A percentile compares a stretch with the other conserved stretches of the same genome.
Conservation (phyloP, 2,888 invertebrate genomes). For the Liposcelis brunnea region DNA sequence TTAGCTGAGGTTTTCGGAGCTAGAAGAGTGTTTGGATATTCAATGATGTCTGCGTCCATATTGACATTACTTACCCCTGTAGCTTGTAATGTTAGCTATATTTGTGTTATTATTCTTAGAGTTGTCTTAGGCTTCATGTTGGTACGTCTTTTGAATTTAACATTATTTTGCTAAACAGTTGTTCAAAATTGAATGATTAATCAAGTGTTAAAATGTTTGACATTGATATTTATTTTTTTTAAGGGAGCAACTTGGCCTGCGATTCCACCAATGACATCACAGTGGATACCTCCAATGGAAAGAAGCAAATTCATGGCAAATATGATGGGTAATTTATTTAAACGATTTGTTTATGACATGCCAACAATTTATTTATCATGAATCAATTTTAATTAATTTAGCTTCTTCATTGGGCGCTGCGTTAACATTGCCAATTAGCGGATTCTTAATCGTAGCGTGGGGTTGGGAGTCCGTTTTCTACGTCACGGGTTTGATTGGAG, state of each 20-base stretch:
- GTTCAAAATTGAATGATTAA: neutral
- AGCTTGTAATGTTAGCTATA: constrained; percentile 45
- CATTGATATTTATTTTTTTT: constrained; percentile 23
- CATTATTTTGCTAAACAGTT: neutral
- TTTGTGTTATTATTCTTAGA: constrained; percentile 50
- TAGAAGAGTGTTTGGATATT: constrained; percentile 70
- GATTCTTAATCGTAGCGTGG: constrained; percentile 56
- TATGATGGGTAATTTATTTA: constrained; percentile 57
- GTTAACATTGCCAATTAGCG: constrained; percentile 73
- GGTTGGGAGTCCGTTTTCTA: constrained; percentile 89
- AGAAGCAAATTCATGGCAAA: constrained; percentile 84
- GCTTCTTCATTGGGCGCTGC: constrained; percentile 86
- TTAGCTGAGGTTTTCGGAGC: constrained; percentile 71
- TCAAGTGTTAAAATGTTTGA: neutral
- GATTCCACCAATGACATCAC: constrained; percentile 80
- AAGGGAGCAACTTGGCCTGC: constrained; percentile 84
- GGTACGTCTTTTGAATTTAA: constrained; percentile 23
- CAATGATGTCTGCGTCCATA: constrained; percentile 63
- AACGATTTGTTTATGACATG: constrained; percentile 1
- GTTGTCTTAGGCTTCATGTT: constrained; percentile 60
- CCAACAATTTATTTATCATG: too few species aligned
- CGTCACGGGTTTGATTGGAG: constrained; percentile 56
- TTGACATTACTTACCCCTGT: constrained; percentile 66
- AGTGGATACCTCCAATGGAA: constrained; percentile 90
- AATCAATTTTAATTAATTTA: constrained; percentile 21